Base-by-base conservation (phyloP, 2,888 invertebrate genomes). In the Nowickia ferox region DNA sequence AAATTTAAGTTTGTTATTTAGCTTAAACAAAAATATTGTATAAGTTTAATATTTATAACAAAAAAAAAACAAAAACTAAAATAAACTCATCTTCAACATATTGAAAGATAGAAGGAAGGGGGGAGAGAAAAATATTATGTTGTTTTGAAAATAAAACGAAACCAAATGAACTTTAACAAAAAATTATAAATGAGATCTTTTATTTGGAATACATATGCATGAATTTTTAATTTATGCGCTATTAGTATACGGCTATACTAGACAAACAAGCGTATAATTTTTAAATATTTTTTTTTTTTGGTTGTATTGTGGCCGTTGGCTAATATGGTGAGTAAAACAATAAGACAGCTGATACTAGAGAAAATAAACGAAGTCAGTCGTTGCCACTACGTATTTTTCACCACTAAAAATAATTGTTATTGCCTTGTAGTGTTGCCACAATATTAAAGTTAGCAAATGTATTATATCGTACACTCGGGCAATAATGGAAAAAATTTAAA, bases 101-200 rank as follows among this genome's bases (percentile, higher is more conserved):
- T 59, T 75, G 30, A 15, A 59, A 15, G 63, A 59, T 22, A 15
- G 44, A 66, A 55, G 9, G 13, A 46, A 77, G n/a, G 13, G 53
- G 13, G 9, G 13, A 65, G 42, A 9, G 17, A 53, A 59, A 59
- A 53, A 71, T 66, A 77, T 66, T 51, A 72, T 84, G 55, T 72
- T 84, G 77, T 78, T 81, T 72, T 84, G 30, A 72, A 72, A 84
- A 78, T 78, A 78, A 84, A 84, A 84, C 77, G 83, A 84, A 84
- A 84, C 83, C 83, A 84, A 84, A 84, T 84, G 83, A 84, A 72
- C 44, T 84, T 61, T 68, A 74, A 84, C 77, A 72, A 78, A 77
- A 69, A 69, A 61, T 42, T 69, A 55, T 42, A 80, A 77, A 53
- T 53, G 2, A 30, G 3, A 5, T 76, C 55, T 84, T 78, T 72